Percentiles rank a stretch among this genome's conserved stretches.
Conservation (phyloP, 2,888 invertebrate species). For the Baccha elongata region DNA sequence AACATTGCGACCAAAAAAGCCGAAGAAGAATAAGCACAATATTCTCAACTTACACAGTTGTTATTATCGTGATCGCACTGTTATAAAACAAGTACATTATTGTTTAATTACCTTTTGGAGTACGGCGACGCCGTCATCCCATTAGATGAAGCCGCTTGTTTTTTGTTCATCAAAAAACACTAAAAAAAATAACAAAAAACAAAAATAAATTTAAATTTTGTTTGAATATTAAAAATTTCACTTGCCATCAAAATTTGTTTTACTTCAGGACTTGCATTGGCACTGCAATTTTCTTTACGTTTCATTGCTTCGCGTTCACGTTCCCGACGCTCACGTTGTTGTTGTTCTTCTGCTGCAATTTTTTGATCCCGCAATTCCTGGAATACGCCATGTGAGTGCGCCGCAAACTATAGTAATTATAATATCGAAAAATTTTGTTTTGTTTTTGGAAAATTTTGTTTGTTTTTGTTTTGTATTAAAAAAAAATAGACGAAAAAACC, state of each 20-base stretch:
- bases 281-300: constrained; percentile 98
- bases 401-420: constrained; percentile 82
- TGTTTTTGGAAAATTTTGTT: constrained; percentile 71
- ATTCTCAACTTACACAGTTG: no score
- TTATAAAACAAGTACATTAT: no score
- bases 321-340: constrained; percentile 88
- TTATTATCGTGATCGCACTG: no score
- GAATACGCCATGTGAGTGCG: constrained; percentile 83
- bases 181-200: constrained; percentile 77
- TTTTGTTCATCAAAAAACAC: constrained; percentile 92
- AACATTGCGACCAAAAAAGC: no score
- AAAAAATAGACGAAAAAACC: constrained; percentile 47
- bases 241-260: constrained; percentile 95
- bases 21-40: no score
- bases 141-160: constrained; percentile 90
- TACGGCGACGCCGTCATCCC: constrained; percentile 87
- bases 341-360: constrained; percentile 90
- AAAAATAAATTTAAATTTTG: not conserved
- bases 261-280: constrained; percentile 97
- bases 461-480: constrained; percentile 48
- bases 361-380: constrained; percentile 95
- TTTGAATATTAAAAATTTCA: constrained; percentile 17
- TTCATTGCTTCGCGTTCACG: constrained; percentile 94
- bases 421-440: constrained; percentile 77
- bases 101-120: constrained; percentile 90